Percentiles rank a stretch among this genome's conserved stretches.
Conservation (phyloP, 2,797 vertebrate genomes). For the Monodelphis domestica region DNA sequence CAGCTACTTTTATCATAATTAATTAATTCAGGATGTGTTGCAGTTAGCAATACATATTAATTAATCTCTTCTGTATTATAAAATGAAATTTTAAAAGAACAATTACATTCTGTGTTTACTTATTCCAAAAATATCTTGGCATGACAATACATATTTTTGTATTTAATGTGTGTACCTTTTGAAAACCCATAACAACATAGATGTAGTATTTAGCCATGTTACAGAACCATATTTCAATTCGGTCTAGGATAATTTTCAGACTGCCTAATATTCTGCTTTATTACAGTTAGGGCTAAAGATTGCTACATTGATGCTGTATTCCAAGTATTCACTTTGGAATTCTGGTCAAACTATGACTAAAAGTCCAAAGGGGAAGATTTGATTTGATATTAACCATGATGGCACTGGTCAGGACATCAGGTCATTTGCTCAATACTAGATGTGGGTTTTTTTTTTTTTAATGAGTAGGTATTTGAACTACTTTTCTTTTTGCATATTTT, state of each 20-base stretch:
- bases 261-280: not conserved
- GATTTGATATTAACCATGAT: slow-evolving; percentile 3
- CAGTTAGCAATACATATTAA: not conserved
- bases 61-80: not conserved
- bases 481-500: not conserved
- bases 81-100: slow-evolving; percentile 20
- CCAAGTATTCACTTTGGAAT: not conserved
- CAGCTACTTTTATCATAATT: slow-evolving; percentile 9
- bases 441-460: not conserved
- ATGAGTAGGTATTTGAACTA: not conserved
- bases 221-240: not conserved
- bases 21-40: not conserved
- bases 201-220: not conserved
- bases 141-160: slow-evolving; percentile 12
- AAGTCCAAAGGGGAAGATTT: slow-evolving; percentile 33
- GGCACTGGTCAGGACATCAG: not conserved
- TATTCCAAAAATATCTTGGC: not conserved
- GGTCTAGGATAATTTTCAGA: slow-evolving; percentile 32
- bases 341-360: slow-evolving; percentile 1
- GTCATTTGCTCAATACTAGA: not conserved
- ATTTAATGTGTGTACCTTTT: slow-evolving; percentile 33
- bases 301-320: not conserved
- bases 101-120: slow-evolving; percentile 12
- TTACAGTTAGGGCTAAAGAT: not conserved
- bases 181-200: slow-evolving; percentile 29